Base-by-base conservation (phyloP, 2,888 invertebrate species). In the Pyrochroa serraticornis region DNA sequence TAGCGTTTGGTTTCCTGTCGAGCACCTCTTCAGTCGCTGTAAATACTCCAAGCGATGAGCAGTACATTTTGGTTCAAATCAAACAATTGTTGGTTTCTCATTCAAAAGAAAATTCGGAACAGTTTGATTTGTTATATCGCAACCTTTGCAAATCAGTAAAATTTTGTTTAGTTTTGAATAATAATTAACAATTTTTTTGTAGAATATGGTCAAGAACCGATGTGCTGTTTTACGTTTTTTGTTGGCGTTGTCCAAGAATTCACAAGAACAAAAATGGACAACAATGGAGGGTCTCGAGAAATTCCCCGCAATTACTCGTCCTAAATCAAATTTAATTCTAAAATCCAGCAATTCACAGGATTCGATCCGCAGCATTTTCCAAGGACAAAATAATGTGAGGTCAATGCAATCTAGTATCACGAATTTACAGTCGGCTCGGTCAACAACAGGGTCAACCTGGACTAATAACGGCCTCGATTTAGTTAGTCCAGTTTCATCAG, bases 61-160 rank as follows among this genome's bases (percentile, higher is more conserved):
- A 67, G 30, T 69, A 63, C 58, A 62, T 70, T 39, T 69, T 76
- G 12, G 66, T 71, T 44, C 70, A 75, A 60, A 74, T 75, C 6
- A 65, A 60, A 43, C 62, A 70, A 53, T 43, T 69, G 43, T 48
- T 74, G 36, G 61, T 69, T 6, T 46, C 69, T 12, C 65, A 65
- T 35, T 66, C 73, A 6, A 64, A 60, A 35, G 72, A 73, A 49
- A 69, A 73, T 52, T 60, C 70, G 10, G 73, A 77, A 47, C 68
- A 67, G 46, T 78, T 79, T 62, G 76, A 78, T 57, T 55, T 76
- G 30, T 58, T 77, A 3, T 76, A 76, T 58, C 66, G 73, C 6
- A 74, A 67, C 58, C 61, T 79, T 33, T 72, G 74, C 45, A 76
- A 76, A 66, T 72, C 72, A 34, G 77, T 77, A 71, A 66, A 66